phyloP scores from a whole-genome alignment of 2,888 invertebrate species.

The Drosophila antonietae region DNA sequence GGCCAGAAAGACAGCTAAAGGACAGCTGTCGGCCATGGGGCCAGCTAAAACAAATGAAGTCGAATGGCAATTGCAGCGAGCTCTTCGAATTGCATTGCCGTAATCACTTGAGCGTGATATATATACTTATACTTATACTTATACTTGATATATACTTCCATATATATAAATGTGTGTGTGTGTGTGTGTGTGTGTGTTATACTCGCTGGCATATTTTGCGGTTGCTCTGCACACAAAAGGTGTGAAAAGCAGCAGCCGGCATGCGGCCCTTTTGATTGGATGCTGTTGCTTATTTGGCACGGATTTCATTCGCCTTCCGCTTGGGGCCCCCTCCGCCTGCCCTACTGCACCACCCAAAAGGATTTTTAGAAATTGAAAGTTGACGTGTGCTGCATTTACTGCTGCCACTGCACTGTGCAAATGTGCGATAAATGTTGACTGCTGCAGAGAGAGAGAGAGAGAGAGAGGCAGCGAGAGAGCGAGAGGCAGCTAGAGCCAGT shows the following conservation, averaged over 20 bases:
- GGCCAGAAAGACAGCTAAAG: slow-evolving; percentile 25
- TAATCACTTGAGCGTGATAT: slow-evolving; percentile 19
- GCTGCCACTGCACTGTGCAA: slow-evolving; percentile 37
- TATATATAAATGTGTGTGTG: slow-evolving; percentile 1
- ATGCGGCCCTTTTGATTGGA: slow-evolving; percentile 54
- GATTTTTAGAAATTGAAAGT: slow-evolving; percentile 60
- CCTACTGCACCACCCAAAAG: slow-evolving; percentile 3
- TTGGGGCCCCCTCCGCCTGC: not conserved
- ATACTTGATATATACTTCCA: slow-evolving; percentile 3
- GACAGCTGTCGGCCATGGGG: slow-evolving; percentile 33
- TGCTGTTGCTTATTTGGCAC: slow-evolving; percentile 65
- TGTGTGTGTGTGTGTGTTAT: slow-evolving; percentile 4
- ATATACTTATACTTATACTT: too few relatives aligned
- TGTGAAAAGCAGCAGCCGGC: slow-evolving; percentile 53
- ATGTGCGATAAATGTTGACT: slow-evolving; percentile 61
- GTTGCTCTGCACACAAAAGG: slow-evolving; percentile 55
- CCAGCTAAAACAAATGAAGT: slow-evolving; percentile 52
- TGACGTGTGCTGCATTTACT: slow-evolving; percentile 34
- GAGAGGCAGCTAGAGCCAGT: not conserved
- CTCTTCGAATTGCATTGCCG: slow-evolving; percentile 33
- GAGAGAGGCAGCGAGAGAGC: too few relatives aligned
- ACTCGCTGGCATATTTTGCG: slow-evolving; percentile 51
- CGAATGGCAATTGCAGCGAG: slow-evolving; percentile 39
- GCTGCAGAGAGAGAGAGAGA: not conserved
- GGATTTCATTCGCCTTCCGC: slow-evolving; percentile 54